Evolutionary conservation across 2,797 vertebrate genomes (phyloP).

Genomic region (Onychomys leucogaster): DNA sequence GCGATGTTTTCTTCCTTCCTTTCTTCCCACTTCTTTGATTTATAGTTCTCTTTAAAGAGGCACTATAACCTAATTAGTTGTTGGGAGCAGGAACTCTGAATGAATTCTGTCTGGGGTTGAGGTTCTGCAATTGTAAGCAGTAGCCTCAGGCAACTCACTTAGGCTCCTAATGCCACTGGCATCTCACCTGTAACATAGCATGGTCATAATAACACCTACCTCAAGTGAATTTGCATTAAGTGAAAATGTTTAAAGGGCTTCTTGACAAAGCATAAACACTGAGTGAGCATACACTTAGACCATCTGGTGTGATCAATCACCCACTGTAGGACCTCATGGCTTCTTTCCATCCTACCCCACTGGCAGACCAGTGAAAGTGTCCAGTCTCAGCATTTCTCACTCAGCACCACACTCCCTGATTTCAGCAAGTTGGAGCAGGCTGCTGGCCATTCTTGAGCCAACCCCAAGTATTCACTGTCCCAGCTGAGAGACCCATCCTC

Average conservation of each 20-base stretch:
- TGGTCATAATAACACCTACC: neutral
- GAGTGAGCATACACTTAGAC: neutral
- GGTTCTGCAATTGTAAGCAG: neutral
- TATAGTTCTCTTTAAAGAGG: neutral
- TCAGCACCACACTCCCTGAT: neutral
- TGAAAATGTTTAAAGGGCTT: neutral
- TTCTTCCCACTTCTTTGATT: neutral
- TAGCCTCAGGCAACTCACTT: neutral
- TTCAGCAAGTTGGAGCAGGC: neutral
- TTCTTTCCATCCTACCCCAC: neutral
- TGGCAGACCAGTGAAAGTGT: neutral
- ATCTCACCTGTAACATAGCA: neutral
- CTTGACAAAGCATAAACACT: neutral
- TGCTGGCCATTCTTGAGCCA: neutral
- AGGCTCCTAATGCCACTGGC: neutral
- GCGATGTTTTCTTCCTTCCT: neutral
- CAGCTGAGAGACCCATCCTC: neutral
- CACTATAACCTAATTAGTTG: neutral
- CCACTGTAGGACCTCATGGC: neutral
- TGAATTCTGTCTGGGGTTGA: neutral
- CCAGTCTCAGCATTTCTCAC: neutral
- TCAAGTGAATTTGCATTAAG: neutral
- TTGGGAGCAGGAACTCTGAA: neutral
- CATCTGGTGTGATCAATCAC: neutral
- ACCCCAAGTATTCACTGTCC: neutral